Evolutionary conservation across 1,140 invertebrate species (phyloP).

Genomic region (Tenebrio molitor): DNA sequence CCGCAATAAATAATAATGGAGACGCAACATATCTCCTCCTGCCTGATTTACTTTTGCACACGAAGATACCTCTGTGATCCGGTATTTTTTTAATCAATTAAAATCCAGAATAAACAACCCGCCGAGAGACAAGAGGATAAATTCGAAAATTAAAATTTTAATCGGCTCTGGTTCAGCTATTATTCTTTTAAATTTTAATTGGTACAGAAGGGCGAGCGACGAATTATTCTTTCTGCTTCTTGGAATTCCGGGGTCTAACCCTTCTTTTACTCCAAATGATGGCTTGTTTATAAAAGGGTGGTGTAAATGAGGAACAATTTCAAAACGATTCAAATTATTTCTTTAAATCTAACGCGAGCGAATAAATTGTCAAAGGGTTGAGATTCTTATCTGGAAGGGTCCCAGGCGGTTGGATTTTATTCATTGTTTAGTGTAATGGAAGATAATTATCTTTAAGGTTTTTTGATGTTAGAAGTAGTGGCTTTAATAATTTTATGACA

Average conservation of each 20-base stretch:
- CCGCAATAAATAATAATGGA: constrained; percentile 51
- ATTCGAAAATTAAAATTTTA: constrained; percentile 40
- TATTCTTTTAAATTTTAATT: constrained; percentile 41
- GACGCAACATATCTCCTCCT: constrained; percentile 21
- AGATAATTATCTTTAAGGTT: constrained; percentile 26
- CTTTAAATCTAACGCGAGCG: constrained; percentile 26
- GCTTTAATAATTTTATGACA: constrained; percentile 33
- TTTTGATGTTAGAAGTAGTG: neutral
- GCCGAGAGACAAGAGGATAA: constrained; percentile 2
- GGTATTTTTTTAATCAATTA: constrained; percentile 26
- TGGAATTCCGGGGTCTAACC: constrained; percentile 26
- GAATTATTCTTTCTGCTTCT: constrained; percentile 29
- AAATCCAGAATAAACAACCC: neutral
- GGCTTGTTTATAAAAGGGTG: constrained; percentile 45
- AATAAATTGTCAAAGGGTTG: constrained; percentile 41
- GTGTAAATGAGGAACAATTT: constrained; percentile 42
- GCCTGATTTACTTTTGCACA: constrained; percentile 29
- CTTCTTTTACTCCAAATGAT: constrained; percentile 40
- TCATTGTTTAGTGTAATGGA: constrained; percentile 11
- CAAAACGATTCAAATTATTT: constrained; percentile 43
- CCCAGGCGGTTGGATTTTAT: constrained; percentile 2
- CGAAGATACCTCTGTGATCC: neutral
- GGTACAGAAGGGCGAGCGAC: constrained; percentile 32
- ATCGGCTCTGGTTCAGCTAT: neutral
- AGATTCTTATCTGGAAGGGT: constrained; percentile 35